These are phyloP conservation scores for Parazoanthus atlanticus DNA, from an alignment of 92 coral and sea anemone genomes.

Conservation along the genomic window DNA sequence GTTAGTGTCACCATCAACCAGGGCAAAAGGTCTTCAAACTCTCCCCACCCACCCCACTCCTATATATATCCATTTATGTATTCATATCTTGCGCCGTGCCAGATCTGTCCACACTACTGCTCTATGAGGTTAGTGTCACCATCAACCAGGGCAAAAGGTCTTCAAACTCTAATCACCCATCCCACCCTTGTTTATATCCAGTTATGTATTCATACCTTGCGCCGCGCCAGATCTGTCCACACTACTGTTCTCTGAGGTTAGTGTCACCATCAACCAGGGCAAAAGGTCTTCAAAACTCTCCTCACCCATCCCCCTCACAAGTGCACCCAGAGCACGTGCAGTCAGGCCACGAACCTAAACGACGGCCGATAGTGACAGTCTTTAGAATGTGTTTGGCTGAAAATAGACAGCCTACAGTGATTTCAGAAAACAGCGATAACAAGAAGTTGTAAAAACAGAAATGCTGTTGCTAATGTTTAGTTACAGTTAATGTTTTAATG, in stretches of 20 bases:
- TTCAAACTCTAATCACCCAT: slow-evolving; percentile 55
- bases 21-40: slow-evolving; percentile 89
- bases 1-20: slow-evolving; percentile 97
- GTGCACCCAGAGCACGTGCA: slow-evolving; percentile 97
- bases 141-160: slow-evolving; percentile 96
- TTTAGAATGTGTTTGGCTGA: too few species aligned
- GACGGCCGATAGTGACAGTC: neutral
- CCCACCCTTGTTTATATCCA: neutral
- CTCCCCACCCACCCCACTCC: too few species aligned
- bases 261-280: slow-evolving; percentile 98
- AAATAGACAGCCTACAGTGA: too few species aligned
- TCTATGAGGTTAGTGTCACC: slow-evolving; percentile 94
- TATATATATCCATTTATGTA: too few species aligned
- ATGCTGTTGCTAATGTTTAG: too few species aligned
- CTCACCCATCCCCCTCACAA: slow-evolving; percentile 98
- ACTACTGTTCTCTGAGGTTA: slow-evolving; percentile 95
- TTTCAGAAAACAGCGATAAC: too few species aligned
- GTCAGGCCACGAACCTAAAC: slow-evolving; percentile 91
- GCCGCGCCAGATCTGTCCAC: slow-evolving; percentile 99
- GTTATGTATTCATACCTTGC: slow-evolving; percentile 70
- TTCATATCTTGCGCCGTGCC: slow-evolving; percentile 88
- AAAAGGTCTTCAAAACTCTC: slow-evolving; percentile 90
- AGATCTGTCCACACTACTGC: slow-evolving; percentile 96
- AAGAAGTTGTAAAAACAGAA: too few species aligned
- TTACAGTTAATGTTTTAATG: too few species aligned